Evolutionary conservation across 2,888 invertebrate species (phyloP).

Genomic region (Pollenia angustigena): DNA sequence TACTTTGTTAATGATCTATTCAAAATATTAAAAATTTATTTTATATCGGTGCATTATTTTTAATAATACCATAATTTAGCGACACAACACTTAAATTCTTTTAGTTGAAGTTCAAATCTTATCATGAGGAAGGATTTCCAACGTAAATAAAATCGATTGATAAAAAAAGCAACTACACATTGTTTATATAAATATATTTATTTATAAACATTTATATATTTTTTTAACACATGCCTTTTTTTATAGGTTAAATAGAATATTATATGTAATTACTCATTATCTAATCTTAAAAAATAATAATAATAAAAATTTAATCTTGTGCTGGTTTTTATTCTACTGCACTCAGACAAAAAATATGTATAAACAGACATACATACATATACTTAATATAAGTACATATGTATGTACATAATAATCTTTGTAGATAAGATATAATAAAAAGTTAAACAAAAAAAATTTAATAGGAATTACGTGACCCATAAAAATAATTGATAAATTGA

Average conservation of each 20-base stretch:
- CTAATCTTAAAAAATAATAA: conserved; percentile 15
- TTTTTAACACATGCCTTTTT: too few relatives aligned
- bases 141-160: conserved; percentile 23
- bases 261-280: conserved; percentile 18
- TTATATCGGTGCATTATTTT: too few relatives aligned
- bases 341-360: conserved; percentile 22
- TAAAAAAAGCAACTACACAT: not conserved
- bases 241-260: not conserved
- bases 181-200: too few relatives aligned
- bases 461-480: conserved; percentile 31
- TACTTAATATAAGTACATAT: not conserved
- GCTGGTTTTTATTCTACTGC: conserved; percentile 24
- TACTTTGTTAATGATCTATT: not conserved
- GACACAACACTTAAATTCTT: too few relatives aligned
- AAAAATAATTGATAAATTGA: not conserved
- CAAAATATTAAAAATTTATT: conserved; percentile 19
- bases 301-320: conserved; percentile 32
- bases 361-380: not conserved
- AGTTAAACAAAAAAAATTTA: conserved; percentile 2
- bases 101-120: conserved; percentile 27
- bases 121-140: conserved; percentile 8
- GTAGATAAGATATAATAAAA: too few relatives aligned
- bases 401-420: too few relatives aligned
- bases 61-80: too few relatives aligned
- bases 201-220: too few relatives aligned